Conservation (phyloP, 2,888 invertebrate species). For the Baronia brevicornis region DNA sequence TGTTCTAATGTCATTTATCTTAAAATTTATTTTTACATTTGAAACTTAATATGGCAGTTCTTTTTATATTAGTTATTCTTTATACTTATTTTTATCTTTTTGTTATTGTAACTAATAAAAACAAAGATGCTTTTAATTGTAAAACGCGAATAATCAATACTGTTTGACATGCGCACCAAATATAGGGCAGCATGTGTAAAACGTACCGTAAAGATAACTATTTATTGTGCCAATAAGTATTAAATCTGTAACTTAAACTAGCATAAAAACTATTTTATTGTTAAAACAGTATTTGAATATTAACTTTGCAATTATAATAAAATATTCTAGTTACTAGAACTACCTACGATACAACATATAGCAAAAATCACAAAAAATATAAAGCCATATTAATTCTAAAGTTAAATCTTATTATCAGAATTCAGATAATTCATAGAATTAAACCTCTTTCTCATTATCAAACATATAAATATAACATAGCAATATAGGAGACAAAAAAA, state of each 20-base stretch:
- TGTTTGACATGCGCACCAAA: conserved; percentile 66
- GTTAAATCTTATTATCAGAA: no score
- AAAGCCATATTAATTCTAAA: conserved; percentile 3
- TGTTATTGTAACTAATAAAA: conserved; percentile 25
- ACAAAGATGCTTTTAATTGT: conserved; percentile 31
- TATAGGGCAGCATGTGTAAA: conserved; percentile 47
- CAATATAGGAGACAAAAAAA: no score
- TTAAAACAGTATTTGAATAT: neutral
- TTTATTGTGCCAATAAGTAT: no score
- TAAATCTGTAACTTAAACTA: neutral
- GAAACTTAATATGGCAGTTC: no score
- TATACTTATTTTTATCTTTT: conserved; percentile 5
- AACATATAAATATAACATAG: no score
- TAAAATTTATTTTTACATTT: no score
- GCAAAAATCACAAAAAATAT: no score
- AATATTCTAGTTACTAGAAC: no score
- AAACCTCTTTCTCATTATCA: no score
- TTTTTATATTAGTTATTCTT: no score
- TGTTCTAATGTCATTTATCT: conserved; percentile 14
- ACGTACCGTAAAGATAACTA: conserved; percentile 4
- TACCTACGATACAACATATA: no score
- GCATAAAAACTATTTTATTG: conserved; percentile 6
- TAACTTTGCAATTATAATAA: neutral
- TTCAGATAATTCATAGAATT: no score
- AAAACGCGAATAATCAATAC: conserved; percentile 55